Base-by-base conservation (phyloP, 2,888 invertebrate species). In the Clitarchus hookeri region DNA sequence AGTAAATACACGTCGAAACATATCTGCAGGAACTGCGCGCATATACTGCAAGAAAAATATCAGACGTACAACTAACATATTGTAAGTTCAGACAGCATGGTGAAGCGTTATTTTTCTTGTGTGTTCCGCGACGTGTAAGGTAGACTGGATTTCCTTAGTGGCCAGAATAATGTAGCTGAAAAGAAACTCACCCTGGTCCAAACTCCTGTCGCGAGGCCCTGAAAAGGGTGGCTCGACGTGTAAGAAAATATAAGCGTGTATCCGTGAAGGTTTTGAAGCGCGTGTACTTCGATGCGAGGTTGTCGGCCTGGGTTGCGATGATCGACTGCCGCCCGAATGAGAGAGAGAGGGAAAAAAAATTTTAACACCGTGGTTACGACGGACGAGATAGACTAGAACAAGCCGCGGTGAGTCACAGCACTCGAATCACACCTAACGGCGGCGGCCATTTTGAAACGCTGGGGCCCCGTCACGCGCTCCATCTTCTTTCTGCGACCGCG, bases 391-490 rank as follows among this genome's bases (percentile, higher is more conserved):
- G n/a, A 65, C 19, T n/a, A 65, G 19, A 53, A 53, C 12, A 6
- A 16, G 19, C 53, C 53, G 53, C 53, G 27, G 82, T 82, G 82
- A 82, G 9, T 82, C 82, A 82, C 44, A 13, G n/a, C 44, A 36
- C 27, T 82, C 23, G 82, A 13, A 82, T 6, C 82, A 65, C 82
- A 27, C 36, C 82, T 36, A 36, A 36, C 82, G 11, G 44, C 36
- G 36, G 36, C 82, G 82, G 82, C 82, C 82, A 82, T 82, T 82
- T 82, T 82, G 82, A 82, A 82, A 82, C 82, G 8, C 4, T 13
- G 27, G 9, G 82, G 27, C 44, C 36, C 27, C 27, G 44, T 82
- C 27, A 23, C 3, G 26, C 23, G n/a, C 44, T 82, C 82, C 82
- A 27, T 82, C 82, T 44, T 82, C 82, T 82, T 82, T 23, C 82